Percentiles rank a stretch among this genome's conserved stretches.
These are phyloP conservation scores for Paelopatides confundens DNA, from an alignment of 53 echinoderm and acorn worm species.

Conservation along the genomic window DNA sequence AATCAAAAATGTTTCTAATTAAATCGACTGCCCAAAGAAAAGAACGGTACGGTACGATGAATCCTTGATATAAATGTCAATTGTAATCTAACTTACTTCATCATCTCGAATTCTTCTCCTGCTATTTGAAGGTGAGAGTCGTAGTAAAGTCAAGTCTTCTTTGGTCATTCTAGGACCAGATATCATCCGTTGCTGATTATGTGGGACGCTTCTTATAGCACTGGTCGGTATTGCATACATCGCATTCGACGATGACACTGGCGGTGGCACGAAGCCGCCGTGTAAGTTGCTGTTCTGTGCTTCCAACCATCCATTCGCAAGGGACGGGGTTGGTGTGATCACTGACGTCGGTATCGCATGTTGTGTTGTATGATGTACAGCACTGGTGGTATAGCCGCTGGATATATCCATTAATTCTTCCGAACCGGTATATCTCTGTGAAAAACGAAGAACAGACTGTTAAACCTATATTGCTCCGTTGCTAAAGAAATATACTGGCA, in stretches of 20 bases:
- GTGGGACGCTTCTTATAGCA: conserved; percentile 44
- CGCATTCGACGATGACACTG: conserved; percentile 71
- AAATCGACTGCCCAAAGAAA: no score
- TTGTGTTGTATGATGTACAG: conserved; percentile 59
- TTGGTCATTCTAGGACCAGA: conserved; percentile 1
- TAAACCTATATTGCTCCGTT: background rate
- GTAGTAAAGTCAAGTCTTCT: conserved; percentile 75
- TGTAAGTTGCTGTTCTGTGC: conserved; percentile 87
- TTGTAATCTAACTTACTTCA: conserved; percentile 78
- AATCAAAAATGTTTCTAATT: no score
- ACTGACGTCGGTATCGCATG: conserved; percentile 96
- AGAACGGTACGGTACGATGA: no score
- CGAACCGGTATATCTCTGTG: conserved; percentile 91
- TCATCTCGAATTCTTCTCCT: conserved; percentile 82
- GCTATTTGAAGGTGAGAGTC: conserved; percentile 75
- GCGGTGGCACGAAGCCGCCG: conserved; percentile 91
- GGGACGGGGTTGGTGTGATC: conserved; percentile 90
- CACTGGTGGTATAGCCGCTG: conserved; percentile 58
- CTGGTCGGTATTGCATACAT: conserved; percentile 41
- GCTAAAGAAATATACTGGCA: no score
- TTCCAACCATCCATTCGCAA: conserved; percentile 83
- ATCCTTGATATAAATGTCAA: no score
- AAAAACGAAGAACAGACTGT: conserved; percentile 13
- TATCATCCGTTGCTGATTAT: conserved; percentile 33
- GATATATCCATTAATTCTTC: conserved; percentile 99